These are phyloP conservation scores for Neuroscelio doddi DNA, from an alignment of 2,888 invertebrate genomes.

Conservation along the genomic window DNA sequence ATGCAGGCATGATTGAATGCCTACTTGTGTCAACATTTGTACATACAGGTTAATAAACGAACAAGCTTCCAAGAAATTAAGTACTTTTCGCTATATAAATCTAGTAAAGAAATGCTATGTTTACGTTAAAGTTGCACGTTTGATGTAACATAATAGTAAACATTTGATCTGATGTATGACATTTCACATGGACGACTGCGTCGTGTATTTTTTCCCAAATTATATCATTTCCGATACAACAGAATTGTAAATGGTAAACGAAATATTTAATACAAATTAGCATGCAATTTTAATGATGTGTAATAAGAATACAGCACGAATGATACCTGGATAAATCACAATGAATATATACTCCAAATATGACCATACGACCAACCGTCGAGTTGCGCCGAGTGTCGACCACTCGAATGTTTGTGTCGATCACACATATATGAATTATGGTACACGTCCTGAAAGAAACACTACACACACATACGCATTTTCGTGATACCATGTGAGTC, in stretches of 20 bases:
- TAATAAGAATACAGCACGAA: not conserved
- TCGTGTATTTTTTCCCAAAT: not conserved
- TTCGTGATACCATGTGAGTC: no score
- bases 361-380: conserved; percentile 36
- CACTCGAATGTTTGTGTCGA: conserved; percentile 27
- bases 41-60: no score
- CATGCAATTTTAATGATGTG: not conserved
- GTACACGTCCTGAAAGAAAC: no score
- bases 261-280: not conserved
- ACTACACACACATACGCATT: no score
- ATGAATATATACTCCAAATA: conserved; percentile 40
- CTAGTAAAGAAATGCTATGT: no score
- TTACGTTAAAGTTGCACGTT: no score
- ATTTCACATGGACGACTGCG: conserved; percentile 20
- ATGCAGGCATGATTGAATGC: no score
- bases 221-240: not conserved
- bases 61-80: no score
- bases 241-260: not conserved
- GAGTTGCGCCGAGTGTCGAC: conserved; percentile 24
- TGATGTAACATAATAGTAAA: conserved; percentile 12
- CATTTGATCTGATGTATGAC: conserved; percentile 21
- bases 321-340: conserved; percentile 32
- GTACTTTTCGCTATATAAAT: no score
- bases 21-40: no score
- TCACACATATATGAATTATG: not conserved